Evolutionary conservation across 2,888 invertebrate species (phyloP).

Genomic region (Ornithoptera priamus): DNA sequence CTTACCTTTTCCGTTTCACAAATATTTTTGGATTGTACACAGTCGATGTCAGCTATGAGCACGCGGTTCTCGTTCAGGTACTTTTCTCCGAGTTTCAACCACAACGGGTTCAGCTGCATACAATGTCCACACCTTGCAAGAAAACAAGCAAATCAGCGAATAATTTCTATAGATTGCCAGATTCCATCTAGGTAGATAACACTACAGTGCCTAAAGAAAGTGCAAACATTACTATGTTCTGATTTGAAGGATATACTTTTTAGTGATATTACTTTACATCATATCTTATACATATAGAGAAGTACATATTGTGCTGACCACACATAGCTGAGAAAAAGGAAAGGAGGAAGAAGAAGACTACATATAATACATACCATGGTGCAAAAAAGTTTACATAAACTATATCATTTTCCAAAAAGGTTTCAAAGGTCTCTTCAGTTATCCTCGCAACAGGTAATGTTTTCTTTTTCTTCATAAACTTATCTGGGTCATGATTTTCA

Average conservation of each 20-base stretch:
- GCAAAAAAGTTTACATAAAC: slow-evolving; percentile 94
- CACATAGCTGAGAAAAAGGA: no score
- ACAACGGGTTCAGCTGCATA: slow-evolving; percentile 90
- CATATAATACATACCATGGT: slow-evolving; percentile 84
- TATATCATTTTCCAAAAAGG: slow-evolving; percentile 84
- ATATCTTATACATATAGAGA: no score
- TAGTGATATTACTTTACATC: no score
- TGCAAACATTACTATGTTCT: no score
- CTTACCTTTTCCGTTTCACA: slow-evolving; percentile 88
- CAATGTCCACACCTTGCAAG: slow-evolving; percentile 89
- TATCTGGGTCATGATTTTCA: slow-evolving; percentile 72
- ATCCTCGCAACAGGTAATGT: slow-evolving; percentile 80
- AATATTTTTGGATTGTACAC: slow-evolving; percentile 85
- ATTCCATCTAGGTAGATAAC: no score
- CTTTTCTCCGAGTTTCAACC: slow-evolving; percentile 89
- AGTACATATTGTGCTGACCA: no score
- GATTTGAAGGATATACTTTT: no score
- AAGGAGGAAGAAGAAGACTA: no score
- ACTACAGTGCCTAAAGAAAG: no score
- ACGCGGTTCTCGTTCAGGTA: slow-evolving; percentile 82
- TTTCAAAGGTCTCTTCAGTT: slow-evolving; percentile 85
- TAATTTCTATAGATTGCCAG: no score
- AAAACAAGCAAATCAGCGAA: background rate
- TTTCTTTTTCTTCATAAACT: slow-evolving; percentile 73
- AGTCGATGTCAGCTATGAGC: slow-evolving; percentile 91